Percentiles rank a stretch among this genome's conserved stretches.
Evolutionary conservation across 64 coral and sea anemone genomes (phyloP).

Genomic region (Porites australiensis): DNA sequence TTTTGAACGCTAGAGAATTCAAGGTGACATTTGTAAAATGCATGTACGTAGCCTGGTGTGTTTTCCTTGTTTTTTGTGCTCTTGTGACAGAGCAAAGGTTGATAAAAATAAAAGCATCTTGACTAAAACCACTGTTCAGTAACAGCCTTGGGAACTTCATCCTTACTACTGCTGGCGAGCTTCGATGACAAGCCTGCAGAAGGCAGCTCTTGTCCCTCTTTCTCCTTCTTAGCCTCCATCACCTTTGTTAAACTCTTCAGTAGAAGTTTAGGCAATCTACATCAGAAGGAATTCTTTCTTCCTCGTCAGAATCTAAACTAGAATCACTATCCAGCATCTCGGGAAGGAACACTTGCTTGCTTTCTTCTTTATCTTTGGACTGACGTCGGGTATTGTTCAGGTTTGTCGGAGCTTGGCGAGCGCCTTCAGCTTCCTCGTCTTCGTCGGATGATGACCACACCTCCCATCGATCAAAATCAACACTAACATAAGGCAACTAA

Average conservation of each 20-base stretch:
- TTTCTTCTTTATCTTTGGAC: not conserved
- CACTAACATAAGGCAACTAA: constrained; percentile 70
- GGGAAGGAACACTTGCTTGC: constrained; percentile 27
- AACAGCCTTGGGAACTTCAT: no score
- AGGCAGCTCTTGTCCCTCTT: no score
- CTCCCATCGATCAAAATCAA: constrained; percentile 93
- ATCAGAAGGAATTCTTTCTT: constrained; percentile 16
- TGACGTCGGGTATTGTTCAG: not conserved
- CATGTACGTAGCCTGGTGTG: no score
- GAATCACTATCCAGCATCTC: constrained; percentile 65
- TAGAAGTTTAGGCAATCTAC: constrained; percentile 19
- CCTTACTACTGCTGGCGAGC: no score
- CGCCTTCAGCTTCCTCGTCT: constrained; percentile 63
- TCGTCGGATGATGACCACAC: constrained; percentile 84
- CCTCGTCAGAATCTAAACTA: constrained; percentile 16
- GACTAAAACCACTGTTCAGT: no score
- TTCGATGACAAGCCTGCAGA: no score
- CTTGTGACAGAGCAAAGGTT: no score
- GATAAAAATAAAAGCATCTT: no score
- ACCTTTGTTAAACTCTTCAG: not conserved
- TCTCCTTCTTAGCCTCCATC: no score
- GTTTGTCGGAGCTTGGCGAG: constrained; percentile 22
- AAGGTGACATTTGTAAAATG: no score
- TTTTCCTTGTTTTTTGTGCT: no score
- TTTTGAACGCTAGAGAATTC: no score